These are phyloP conservation scores for Dasyornis broadbenti DNA, from an alignment of 2,113 vertebrate species.

Conservation along the genomic window DNA sequence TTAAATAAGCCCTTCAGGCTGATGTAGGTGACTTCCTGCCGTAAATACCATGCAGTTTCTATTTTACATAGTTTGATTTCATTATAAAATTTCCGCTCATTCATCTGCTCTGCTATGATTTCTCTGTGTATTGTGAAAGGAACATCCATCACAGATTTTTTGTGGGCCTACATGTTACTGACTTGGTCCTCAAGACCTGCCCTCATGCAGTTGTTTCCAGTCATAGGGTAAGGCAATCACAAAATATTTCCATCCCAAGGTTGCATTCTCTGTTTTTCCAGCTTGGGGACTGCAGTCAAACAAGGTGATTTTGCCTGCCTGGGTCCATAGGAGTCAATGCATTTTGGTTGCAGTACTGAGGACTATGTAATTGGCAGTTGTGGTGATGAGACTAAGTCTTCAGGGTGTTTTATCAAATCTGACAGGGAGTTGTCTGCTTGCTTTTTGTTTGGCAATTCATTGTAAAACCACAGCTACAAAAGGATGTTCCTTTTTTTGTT, in stretches of 20 bases:
- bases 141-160: background rate
- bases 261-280: background rate
- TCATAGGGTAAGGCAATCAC: background rate
- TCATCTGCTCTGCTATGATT: background rate
- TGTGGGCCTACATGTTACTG: background rate
- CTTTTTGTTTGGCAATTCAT: background rate
- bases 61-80: background rate
- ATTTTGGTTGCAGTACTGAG: background rate
- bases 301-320: background rate
- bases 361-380: background rate
- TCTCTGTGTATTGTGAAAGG: background rate
- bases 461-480: background rate
- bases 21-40: background rate
- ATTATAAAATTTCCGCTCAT: background rate
- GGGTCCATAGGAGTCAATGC: background rate
- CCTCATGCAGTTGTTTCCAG: background rate
- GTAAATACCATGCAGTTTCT: background rate
- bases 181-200: background rate
- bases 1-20: background rate
- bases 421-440: background rate
- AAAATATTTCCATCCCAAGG: background rate
- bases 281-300: background rate
- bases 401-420: background rate
- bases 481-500: background rate
- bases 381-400: background rate